Evolutionary conservation across 2,797 vertebrate species (phyloP), one percentile per base, ranked within the genome.

Genomic region (Chromobotia macracanthus): DNA sequence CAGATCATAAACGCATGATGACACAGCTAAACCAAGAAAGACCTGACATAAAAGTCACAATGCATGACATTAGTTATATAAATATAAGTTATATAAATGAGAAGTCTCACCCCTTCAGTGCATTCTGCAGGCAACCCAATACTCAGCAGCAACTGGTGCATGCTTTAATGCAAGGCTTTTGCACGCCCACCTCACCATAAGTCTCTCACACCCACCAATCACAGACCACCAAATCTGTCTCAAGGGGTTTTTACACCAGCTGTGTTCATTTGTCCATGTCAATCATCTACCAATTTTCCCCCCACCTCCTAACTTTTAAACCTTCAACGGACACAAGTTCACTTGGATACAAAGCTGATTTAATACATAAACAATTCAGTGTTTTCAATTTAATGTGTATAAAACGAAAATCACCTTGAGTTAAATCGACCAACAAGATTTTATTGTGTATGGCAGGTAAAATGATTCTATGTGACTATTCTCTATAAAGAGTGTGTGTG

Each of bases 251-350:
- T 76, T 65, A 82, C 82, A 84, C 82, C 92, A 93, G 86, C 90
- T 92, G 91, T 89, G 88, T 74, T 89, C 90, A 90, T 90, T 86
- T 93, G 91, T 85, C 88, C 75, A 84, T 87, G 90, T 91, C 92
- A 90, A 82, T 94, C 88, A 92, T 70, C 72, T 64, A 41, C 5
- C 51, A 50, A 12, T 19, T 28, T 46, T 66, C 75, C 23, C 28
- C 1, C 38, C 38, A 41, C 38, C 9, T 71, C 82, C 66, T 21
- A 21, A 48, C 74, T 67, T 50, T 75, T 80, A 18, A 79, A 51
- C 81, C 66, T 7, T 38, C 35, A 38, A 35, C 31, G 6, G 31
- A 6, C n/a, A n/a, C n/a, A n/a, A n/a, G n/a, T n/a, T n/a, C 31
- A 35, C 31, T 35, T 35, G 31, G 6, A 35, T 3, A 35, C n/a